These are phyloP conservation scores for Myotis planiceps DNA, from an alignment of 2,797 vertebrate genomes.

Conservation along the genomic window DNA sequence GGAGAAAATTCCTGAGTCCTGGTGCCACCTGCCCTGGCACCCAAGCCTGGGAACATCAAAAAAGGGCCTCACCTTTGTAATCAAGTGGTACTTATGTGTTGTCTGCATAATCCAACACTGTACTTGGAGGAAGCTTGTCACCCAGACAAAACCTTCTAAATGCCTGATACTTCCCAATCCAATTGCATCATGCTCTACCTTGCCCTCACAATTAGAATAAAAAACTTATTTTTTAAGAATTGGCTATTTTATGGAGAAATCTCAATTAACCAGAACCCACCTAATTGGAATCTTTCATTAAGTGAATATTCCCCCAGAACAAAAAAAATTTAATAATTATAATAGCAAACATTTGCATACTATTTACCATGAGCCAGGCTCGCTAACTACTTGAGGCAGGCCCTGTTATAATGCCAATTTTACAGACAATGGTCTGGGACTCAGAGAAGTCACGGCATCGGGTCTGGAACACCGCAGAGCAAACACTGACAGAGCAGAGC, in stretches of 20 bases:
- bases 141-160: neutral
- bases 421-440: neutral
- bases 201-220: neutral
- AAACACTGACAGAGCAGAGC: neutral
- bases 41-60: neutral
- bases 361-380: neutral
- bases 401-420: neutral
- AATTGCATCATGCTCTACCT: neutral
- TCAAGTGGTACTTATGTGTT: accelerated
- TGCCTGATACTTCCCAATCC: neutral
- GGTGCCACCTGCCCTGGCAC: neutral
- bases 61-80: neutral
- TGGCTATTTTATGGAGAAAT: neutral
- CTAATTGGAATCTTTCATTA: neutral
- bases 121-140: neutral
- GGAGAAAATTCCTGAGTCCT: neutral
- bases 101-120: neutral
- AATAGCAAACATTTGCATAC: neutral
- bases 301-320: neutral
- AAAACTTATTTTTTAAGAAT: conserved; percentile 27
- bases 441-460: neutral
- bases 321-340: neutral
- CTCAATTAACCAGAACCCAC: neutral
- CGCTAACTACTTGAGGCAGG: neutral
- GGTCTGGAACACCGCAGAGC: neutral